Evolutionary conservation across 1,140 invertebrate species (phyloP).

Genomic region (Hermatobates lingyangjiaoensis): DNA sequence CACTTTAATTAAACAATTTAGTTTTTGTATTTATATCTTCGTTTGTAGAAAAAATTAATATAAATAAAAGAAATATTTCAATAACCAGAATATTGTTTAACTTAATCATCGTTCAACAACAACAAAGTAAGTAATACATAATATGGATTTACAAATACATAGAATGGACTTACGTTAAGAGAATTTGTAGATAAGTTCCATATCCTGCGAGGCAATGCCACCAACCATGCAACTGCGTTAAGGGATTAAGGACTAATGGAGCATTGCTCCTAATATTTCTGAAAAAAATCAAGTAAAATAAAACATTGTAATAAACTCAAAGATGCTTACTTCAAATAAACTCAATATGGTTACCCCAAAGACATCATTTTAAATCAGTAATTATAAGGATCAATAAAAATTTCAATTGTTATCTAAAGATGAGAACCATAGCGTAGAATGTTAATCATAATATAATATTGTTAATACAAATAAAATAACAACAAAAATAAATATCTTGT

Average conservation of each 20-base stretch:
- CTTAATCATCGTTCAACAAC: too few species aligned
- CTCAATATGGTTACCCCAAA: neutral
- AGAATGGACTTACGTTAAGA: conserved; percentile 20
- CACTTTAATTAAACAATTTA: too few species aligned
- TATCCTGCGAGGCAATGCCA: conserved; percentile 20
- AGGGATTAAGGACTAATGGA: conserved; percentile 12
- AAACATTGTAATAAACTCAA: neutral
- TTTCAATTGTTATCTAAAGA: neutral
- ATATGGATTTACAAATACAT: too few species aligned
- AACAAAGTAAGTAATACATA: too few species aligned
- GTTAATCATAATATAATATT: neutral
- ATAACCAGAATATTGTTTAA: too few species aligned
- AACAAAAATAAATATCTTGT: too few species aligned
- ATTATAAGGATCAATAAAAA: neutral
- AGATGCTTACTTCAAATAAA: neutral
- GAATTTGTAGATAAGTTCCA: conserved; percentile 18
- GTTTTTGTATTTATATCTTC: too few species aligned
- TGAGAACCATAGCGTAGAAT: neutral
- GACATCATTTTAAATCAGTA: neutral
- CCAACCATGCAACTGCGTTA: conserved; percentile 20
- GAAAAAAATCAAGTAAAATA: conserved; percentile 5
- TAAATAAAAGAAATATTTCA: too few species aligned
- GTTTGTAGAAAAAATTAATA: too few species aligned
- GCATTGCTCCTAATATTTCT: conserved; percentile 15
- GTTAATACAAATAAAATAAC: neutral